These are phyloP conservation scores for Chlorops oryzae DNA, from an alignment of 1,140 invertebrate species.

Conservation along the genomic window DNA sequence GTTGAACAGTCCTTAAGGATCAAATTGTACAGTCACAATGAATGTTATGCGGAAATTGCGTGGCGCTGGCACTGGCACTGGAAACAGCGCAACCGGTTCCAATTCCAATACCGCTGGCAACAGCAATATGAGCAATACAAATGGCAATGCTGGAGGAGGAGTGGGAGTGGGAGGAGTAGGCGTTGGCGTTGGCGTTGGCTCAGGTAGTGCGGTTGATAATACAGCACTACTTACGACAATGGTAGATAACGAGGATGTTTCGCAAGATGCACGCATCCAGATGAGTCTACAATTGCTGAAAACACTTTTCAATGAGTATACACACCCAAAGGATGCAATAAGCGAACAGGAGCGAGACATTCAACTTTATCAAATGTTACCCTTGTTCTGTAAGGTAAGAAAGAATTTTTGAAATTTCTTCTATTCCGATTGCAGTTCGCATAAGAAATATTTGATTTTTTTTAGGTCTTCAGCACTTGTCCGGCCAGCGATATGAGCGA, in stretches of 20 bases:
- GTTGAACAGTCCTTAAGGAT: neutral
- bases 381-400: constrained; percentile 92
- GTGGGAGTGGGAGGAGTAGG: constrained; percentile 28
- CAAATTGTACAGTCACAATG: constrained; percentile 53
- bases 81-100: constrained; percentile 37
- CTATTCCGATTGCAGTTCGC: constrained; percentile 6
- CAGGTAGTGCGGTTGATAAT: constrained; percentile 40
- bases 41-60: constrained; percentile 82
- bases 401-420: constrained; percentile 1
- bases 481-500: constrained; percentile 89
- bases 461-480: constrained; percentile 82
- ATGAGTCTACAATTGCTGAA: constrained; percentile 92
- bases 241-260: constrained; percentile 48
- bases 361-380: constrained; percentile 96
- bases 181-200: constrained; percentile 38
- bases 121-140: constrained; percentile 28
- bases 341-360: constrained; percentile 81
- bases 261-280: constrained; percentile 68
- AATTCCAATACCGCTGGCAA: constrained; percentile 47
- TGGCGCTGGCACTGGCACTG: constrained; percentile 50
- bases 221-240: no score
- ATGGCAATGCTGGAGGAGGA: constrained; percentile 20
- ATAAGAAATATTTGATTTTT: neutral
- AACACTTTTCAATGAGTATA: constrained; percentile 91
- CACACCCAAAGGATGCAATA: constrained; percentile 74